Base-by-base conservation (phyloP, 2,888 invertebrate species). In the Patella pellucida region DNA sequence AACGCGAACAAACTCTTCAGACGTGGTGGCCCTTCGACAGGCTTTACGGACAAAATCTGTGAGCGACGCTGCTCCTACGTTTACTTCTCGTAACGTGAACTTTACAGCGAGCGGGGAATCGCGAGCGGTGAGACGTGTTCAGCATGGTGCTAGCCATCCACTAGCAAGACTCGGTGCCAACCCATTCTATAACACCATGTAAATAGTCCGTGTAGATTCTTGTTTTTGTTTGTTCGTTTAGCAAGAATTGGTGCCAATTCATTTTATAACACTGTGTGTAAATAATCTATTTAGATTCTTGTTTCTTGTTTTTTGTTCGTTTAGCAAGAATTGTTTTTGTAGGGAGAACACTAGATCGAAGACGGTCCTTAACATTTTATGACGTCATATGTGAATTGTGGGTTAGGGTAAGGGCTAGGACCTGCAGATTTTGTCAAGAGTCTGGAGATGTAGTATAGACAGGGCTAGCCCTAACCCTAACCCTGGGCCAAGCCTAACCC, bases 131-230 rank as follows among this genome's bases (percentile, higher is more conserved):
- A 52, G 74, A 9, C 16, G 74, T 92, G 94, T 95, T 89, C 96
- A 97, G 15, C 12, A 23, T 91, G 97, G 97, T 86, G 96, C 96
- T 92, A 96, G 95, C 88, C 97, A 97, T 93, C 97, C 97, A 84
- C 93, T 97, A 97, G 31, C 81, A 79, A 76, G 75, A 71, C 69
- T 78, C 73, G 73, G 80, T 31, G 71, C 73, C 54, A 84, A 79
- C 70, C 84, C 85, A 19, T 87, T 85, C 77, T 84, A 86, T 77
- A 86, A 82, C 75, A 85, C 87, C 9, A 87, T 87, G 87, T 87
- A 78, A 81, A 31, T 7, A 15, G 12, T 31, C 31, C 1, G 31
- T 14, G 27, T 19, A 16, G 19, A 5, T 69, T 16, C 12, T 69
- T 41, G 69, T 69, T 41, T 9, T 7, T 41, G 41, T 41, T 41